These are phyloP conservation scores for Pteria penguin DNA, from an alignment of 2,888 invertebrate species.

Conservation along the genomic window DNA sequence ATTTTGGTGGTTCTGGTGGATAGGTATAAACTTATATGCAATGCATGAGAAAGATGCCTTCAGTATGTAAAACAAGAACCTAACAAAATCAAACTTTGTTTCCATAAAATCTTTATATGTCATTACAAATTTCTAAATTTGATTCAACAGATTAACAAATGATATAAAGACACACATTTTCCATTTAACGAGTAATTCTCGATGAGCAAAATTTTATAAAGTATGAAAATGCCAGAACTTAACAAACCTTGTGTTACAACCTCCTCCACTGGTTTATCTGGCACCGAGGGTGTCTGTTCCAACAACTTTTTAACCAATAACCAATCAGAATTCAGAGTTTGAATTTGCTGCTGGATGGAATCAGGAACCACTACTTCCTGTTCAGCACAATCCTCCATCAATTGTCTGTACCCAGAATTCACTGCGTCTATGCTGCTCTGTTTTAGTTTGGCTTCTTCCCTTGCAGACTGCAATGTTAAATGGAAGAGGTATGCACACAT, in stretches of 20 bases:
- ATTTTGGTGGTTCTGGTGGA: too few species aligned
- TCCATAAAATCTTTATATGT: too few species aligned
- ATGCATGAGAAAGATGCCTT: too few species aligned
- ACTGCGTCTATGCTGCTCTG: conserved; percentile 68
- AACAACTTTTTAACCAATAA: conserved; percentile 64
- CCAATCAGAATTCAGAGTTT: conserved; percentile 74
- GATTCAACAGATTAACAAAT: too few species aligned
- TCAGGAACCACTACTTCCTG: conserved; percentile 63
- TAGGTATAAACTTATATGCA: too few species aligned
- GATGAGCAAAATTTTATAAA: too few species aligned
- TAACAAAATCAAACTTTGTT: too few species aligned
- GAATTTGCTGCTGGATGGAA: conserved; percentile 66
- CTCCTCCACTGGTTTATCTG: conserved; percentile 64
- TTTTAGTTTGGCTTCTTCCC: conserved; percentile 68
- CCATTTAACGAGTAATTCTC: too few species aligned
- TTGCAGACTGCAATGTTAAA: conserved; percentile 65
- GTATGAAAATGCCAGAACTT: too few species aligned
- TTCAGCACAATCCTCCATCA: conserved; percentile 60
- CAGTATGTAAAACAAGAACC: too few species aligned
- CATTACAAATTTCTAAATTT: too few species aligned
- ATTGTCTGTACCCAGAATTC: conserved; percentile 61
- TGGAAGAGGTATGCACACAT: background rate
- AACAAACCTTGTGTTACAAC: conserved; percentile 69
- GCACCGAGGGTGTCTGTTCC: conserved; percentile 57
- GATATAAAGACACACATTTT: too few species aligned